Base-by-base conservation (phyloP, 1,140 invertebrate species). In the Drosophila sucinea region DNA sequence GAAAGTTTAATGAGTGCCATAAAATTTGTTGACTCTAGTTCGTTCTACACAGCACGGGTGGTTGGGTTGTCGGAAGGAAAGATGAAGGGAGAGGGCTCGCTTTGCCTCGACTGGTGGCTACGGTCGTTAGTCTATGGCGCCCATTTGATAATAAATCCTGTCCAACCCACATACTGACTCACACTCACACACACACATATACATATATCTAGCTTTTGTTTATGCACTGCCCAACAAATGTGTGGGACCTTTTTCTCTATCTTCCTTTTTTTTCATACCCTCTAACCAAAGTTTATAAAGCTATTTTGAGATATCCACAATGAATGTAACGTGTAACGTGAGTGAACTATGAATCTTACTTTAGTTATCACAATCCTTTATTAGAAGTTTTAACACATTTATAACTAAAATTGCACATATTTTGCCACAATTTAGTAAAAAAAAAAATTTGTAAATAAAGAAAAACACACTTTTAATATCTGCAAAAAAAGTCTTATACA, bases 1-100 rank as follows among this genome's bases (percentile, higher is more conserved):
- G 83, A 87, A 87, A 87, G 84, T 87, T 87, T 87, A 87, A 87
- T 87, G 83, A 87, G 83, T 77, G 77, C 79, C 79, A 87, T 87
- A 80, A 87, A 86, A 87, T 86, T 86, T 86, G 83, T 86, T 86
- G 79, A 86, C 83, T 86, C 83, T 66, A 67, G 58, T 51, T 60
- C 73, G 77, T 30, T 65, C 61, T 32, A 32, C 38, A 10, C 63
- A 51, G 40, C 44, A 47, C 38, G 7, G 7, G 1, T 33, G 38
- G 41, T 17, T 1, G 30, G 17, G 54, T 23, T 7, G 7, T 25
- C 5, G n/a, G 33, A 29, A 27, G 40, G 40, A 57, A 32, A 60
- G 27, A 38, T 38, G 25, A 56, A 7, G 33, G 47, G 35, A 27
- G 10, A 73, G 73, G 65, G 73, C 62, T 81, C 44, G 23, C 44